Evolutionary conservation across 64 coral and sea anemone species (phyloP), one percentile per base, ranked within the genome.

Genomic region (Cladopsammia gracilis): DNA sequence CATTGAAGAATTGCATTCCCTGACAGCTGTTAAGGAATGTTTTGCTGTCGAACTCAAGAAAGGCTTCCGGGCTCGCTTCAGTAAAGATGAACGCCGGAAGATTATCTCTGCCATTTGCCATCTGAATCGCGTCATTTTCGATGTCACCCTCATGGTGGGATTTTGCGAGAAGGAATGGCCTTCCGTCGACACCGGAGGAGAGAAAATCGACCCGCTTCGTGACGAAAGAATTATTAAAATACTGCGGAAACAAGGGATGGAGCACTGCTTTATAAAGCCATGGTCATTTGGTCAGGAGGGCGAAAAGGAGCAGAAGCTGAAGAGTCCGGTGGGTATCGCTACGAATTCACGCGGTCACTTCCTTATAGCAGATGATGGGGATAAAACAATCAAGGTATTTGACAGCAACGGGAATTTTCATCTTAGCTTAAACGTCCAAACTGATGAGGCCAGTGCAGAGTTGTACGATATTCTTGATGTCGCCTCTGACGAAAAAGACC

Each of bases 111-210:
- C 58, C 0, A 82, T 93, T 9, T 69, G 73, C 14, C 43, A 73
- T 11, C 72, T 93, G 23, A 85, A 93, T 73, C 80, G 91, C 10
- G 67, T 87, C 20, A 69, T 93, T 47, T 93, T 56, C 69, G 91
- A 93, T 56, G 7, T 56, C 75, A 20, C 26, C 62, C 42, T 26
- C 10, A 13, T 44, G 7, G n/a, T 25, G 56, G 51, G 72, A 20
- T 1, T 48, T 52, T 3, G n/a, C 46, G 48, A 56, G 34, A 25
- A 66, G 10, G 34, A 56, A 56, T 89, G 87, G 83, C 83, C 83
- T 64, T 19, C 26, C 48, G 58, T 89, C 57, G 57, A 78, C 24
- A 76, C 22, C 5, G 73, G 73, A 10, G 23, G 49, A 78, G 53
- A 49, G 23, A 62, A 20, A 18, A 47, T 76, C 46, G 73, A 78